These are phyloP conservation scores for Microplitis demolitor DNA, from an alignment of 1,140 invertebrate species.

Conservation along the genomic window DNA sequence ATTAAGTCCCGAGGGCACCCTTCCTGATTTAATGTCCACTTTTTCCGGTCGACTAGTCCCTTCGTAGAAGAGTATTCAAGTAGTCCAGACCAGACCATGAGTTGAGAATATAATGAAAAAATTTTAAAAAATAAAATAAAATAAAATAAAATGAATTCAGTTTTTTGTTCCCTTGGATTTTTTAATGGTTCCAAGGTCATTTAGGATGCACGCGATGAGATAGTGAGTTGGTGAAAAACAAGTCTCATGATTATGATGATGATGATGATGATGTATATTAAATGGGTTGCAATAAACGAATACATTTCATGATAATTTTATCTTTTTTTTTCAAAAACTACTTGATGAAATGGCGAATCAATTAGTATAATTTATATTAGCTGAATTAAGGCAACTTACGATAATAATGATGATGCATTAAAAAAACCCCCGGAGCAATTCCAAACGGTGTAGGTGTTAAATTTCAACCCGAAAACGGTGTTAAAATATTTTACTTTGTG, in stretches of 20 bases:
- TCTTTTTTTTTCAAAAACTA: background rate
- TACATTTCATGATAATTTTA: background rate
- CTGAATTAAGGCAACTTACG: no score
- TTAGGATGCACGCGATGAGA: constrained; percentile 45
- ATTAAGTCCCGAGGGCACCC: constrained; percentile 8
- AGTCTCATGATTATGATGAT: constrained; percentile 30
- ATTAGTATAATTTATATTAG: no score
- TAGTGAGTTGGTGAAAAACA: constrained; percentile 32
- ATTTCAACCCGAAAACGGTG: no score
- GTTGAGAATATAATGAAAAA: background rate
- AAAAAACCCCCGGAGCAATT: no score
- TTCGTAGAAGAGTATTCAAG: constrained; percentile 15
- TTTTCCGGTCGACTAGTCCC: background rate
- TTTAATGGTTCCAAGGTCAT: constrained; percentile 45
- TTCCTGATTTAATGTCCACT: constrained; percentile 19
- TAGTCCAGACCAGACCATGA: background rate
- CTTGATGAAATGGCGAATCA: no score
- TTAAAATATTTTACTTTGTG: no score
- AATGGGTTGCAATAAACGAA: background rate
- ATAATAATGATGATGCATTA: no score
- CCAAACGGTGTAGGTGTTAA: no score
- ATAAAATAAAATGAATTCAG: constrained; percentile 24
- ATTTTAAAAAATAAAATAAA: background rate
- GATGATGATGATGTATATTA: constrained; percentile 1
- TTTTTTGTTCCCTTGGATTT: constrained; percentile 32